These are phyloP conservation scores for Simalia tracyae DNA, from an alignment of 2,797 vertebrate genomes.

Conservation along the genomic window DNA sequence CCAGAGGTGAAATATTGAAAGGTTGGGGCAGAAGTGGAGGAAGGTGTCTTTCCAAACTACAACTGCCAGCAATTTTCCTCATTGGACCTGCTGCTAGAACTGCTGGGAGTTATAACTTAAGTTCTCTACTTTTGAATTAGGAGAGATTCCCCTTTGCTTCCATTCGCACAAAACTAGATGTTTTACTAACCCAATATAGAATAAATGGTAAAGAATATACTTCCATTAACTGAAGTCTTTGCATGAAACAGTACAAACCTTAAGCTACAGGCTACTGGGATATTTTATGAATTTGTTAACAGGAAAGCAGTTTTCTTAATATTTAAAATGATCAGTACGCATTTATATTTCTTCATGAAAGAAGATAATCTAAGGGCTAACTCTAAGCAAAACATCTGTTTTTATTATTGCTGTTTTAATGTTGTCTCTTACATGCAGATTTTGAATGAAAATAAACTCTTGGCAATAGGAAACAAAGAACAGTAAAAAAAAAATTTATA, in stretches of 20 bases:
- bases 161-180: background rate
- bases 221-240: background rate
- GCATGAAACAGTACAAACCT: background rate
- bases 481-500: background rate
- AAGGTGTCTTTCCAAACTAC: background rate
- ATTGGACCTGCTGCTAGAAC: background rate
- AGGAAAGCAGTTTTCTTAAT: slow-evolving; percentile 21
- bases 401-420: background rate
- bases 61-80: background rate
- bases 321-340: slow-evolving; percentile 5
- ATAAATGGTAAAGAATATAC: background rate
- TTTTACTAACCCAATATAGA: background rate
- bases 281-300: slow-evolving; percentile 25
- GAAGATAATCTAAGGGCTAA: background rate
- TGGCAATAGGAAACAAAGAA: background rate
- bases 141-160: background rate
- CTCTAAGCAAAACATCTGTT: slow-evolving; percentile 1
- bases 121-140: background rate
- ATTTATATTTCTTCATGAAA: slow-evolving; percentile 5
- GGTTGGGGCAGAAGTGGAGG: background rate
- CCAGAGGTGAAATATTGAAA: background rate
- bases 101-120: background rate
- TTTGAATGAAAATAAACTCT: slow-evolving; percentile 7
- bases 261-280: background rate
- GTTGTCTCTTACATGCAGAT: background rate